Base-by-base conservation (phyloP, 2,797 vertebrate genomes). In the Trachurus trachurus region DNA sequence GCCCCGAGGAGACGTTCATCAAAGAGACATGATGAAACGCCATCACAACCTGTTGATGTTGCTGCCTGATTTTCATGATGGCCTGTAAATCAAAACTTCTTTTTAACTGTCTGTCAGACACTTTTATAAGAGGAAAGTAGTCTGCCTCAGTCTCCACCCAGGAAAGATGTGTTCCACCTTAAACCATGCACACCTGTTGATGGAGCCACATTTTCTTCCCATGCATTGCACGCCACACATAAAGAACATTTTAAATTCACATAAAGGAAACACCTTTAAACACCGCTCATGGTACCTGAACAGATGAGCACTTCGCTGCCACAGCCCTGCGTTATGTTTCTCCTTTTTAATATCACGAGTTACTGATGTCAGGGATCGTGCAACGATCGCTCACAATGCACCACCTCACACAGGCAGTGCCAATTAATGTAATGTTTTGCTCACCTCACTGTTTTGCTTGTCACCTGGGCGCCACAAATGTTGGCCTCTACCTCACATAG, bases 21-120 rank as follows among this genome's bases (percentile, higher is more conserved):
- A 89, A 88, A 88, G 64, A 69, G 34, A 58, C 64, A 52, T 1
- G 50, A 84, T 86, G 62, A 88, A 87, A 89, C 9, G 1, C 29
- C 73, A 63, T 44, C 78, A 65, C 72, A 40, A 76, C 66, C 77
- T 69, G 52, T 72, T 73, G 45, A 79, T 74, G 76, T 59, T 87
- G 62, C 62, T 87, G 62, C 62, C 75, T 62, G 76, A 78, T 74
- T 70, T 76, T 66, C 53, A 19, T 22, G 44, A 71, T 75, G 52
- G 76, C 66, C 61, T 56, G 58, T 89, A 88, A 91, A 93, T 92
- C 81, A 86, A 58, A 84, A 70, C 9, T 57, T 6, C 54, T 68
- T 79, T 80, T 89, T 53, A 87, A 79, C 71, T 81, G 66, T 67
- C 77, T 85, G 66, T 85, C 78, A 86, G 70, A 65, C 44, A 54